Conservation (phyloP, 2,113 vertebrate genomes). For the Seriola aureovittata region DNA sequence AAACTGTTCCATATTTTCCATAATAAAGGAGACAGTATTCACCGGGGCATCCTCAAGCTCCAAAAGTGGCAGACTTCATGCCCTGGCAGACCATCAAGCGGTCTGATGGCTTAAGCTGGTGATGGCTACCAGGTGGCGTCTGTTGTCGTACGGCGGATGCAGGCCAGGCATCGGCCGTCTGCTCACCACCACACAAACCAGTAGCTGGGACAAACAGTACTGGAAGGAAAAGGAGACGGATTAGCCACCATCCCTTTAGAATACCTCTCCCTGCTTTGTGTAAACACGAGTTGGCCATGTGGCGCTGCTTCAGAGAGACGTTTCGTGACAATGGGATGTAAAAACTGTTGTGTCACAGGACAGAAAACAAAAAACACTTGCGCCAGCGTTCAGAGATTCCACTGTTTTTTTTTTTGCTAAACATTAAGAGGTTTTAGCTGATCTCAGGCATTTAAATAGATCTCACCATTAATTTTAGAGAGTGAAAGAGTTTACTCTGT, state of each 20-base stretch:
- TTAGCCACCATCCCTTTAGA: conserved; percentile 45
- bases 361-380: conserved; percentile 52
- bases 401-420: not conserved
- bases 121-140: conserved; percentile 74
- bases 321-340: conserved; percentile 61
- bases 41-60: conserved; percentile 34
- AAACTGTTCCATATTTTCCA: conserved; percentile 61
- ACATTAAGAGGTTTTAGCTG: not conserved
- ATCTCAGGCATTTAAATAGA: conserved; percentile 7
- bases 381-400: not conserved
- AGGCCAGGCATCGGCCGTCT: conserved; percentile 53
- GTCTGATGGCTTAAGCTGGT: conserved; percentile 54
- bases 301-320: conserved; percentile 52
- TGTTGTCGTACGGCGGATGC: conserved; percentile 39
- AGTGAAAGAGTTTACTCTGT: not conserved
- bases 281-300: conserved; percentile 30
- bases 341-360: conserved; percentile 30
- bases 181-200: conserved; percentile 50
- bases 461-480: not conserved
- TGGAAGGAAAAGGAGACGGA: conserved; percentile 28
- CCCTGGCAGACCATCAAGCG: conserved; percentile 57
- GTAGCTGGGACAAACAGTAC: conserved; percentile 63
- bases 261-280: conserved; percentile 31
- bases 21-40: conserved; percentile 64
- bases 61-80: conserved; percentile 51